Evolutionary conservation across 2,888 invertebrate genomes (phyloP).

Genomic region (Poecilus cupreus): DNA sequence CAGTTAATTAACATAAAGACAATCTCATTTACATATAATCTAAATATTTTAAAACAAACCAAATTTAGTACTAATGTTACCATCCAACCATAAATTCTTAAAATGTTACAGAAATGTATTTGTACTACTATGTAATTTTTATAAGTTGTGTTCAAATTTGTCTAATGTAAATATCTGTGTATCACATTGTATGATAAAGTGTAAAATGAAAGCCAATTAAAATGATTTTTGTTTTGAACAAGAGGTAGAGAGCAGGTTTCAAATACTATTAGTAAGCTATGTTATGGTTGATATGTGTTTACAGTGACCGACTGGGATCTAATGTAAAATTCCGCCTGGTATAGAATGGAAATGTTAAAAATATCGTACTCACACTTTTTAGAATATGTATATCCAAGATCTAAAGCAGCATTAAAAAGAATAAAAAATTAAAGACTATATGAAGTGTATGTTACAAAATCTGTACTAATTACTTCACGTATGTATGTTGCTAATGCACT

Average conservation of each 20-base stretch:
- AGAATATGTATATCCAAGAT: conserved; percentile 68
- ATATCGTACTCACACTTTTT: conserved; percentile 70
- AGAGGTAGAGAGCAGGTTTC: not conserved
- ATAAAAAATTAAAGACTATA: conserved; percentile 28
- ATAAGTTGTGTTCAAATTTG: not conserved
- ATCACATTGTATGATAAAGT: not conserved
- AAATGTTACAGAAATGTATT: too few species aligned
- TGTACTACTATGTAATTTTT: too few species aligned
- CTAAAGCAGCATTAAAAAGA: conserved; percentile 53
- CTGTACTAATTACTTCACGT: conserved; percentile 36
- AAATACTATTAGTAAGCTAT: conserved; percentile 27
- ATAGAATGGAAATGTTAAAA: conserved; percentile 64
- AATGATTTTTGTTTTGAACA: not conserved
- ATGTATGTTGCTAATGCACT: conserved; percentile 38
- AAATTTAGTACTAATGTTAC: too few species aligned
- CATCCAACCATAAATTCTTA: too few species aligned
- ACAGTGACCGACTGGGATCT: conserved; percentile 26
- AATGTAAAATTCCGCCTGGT: conserved; percentile 63
- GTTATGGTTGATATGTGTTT: conserved; percentile 19
- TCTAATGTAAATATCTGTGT: too few species aligned
- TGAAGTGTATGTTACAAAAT: conserved; percentile 39
- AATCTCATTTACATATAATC: too few species aligned
- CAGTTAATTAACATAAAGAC: conserved; percentile 22
- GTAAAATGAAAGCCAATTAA: conserved; percentile 39
- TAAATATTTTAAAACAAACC: too few species aligned